phyloP scores from a whole-genome alignment of 1,140 invertebrate species.

The Drosophila bifasciata region DNA sequence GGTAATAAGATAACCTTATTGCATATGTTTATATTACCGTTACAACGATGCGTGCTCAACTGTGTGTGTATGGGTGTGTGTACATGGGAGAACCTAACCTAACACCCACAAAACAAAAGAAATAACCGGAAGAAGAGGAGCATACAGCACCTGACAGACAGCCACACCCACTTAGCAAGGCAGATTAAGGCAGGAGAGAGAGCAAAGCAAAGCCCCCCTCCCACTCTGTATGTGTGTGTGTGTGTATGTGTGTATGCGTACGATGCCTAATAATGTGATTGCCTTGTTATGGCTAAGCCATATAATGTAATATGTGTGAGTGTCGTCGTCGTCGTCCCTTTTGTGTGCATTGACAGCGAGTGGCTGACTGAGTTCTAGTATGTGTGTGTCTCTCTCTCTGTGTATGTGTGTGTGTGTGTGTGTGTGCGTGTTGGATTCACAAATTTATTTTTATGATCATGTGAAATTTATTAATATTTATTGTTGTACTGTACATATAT shows the following conservation, averaged over 20 bases:
- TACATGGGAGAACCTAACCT: constrained; percentile 1
- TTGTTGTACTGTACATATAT: constrained; percentile 76
- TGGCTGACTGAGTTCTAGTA: not conserved
- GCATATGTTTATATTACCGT: constrained; percentile 80
- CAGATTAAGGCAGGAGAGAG: too few species aligned
- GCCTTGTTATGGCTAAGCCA: constrained; percentile 82
- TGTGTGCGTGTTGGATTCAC: constrained; percentile 71
- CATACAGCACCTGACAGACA: constrained; percentile 27
- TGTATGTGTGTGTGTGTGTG: constrained; percentile 29
- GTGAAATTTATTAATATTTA: constrained; percentile 83
- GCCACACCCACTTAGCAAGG: constrained; percentile 25
- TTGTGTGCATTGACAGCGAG: not conserved
- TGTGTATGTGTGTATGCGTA: constrained; percentile 27
- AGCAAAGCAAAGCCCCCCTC: too few species aligned
- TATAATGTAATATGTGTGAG: constrained; percentile 76
- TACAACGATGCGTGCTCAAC: constrained; percentile 40
- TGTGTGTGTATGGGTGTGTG: constrained; percentile 13
- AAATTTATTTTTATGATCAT: constrained; percentile 83
- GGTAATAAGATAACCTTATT: constrained; percentile 82
- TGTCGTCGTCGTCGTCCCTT: constrained; percentile 28
- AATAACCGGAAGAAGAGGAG: too few species aligned
- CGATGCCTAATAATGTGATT: constrained; percentile 79
- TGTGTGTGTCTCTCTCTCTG: too few species aligned
- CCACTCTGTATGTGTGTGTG: not conserved
- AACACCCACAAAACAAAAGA: constrained; percentile 6